A percentile compares a stretch with the other conserved stretches of the same genome.
Conservation (phyloP, 2,113 vertebrate species). For the Glareola pratincola region DNA sequence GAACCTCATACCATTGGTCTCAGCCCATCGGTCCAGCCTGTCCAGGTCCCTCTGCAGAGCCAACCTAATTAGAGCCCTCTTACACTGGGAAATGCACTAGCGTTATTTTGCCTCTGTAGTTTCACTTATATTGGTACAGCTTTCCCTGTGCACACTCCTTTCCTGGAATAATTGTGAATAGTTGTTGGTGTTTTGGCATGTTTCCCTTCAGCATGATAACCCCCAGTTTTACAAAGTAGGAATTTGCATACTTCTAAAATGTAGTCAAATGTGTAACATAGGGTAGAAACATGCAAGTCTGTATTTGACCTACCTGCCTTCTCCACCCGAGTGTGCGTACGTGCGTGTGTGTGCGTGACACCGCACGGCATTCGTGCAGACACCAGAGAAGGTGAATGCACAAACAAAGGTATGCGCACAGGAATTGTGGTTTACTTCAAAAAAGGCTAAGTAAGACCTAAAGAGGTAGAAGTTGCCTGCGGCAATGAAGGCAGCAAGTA, state of each 20-base stretch:
- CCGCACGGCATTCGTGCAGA: background rate
- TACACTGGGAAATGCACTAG: background rate
- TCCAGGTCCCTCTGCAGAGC: too few species aligned
- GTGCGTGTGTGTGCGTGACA: background rate
- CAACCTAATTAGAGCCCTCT: background rate
- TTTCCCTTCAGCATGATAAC: background rate
- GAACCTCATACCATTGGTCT: too few species aligned
- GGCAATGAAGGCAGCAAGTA: background rate
- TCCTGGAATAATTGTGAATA: background rate
- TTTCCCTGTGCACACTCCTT: background rate
- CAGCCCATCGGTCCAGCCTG: too few species aligned
- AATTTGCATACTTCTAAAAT: background rate
- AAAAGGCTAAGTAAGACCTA: background rate
- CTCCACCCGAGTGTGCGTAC: background rate
- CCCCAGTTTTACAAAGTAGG: background rate
- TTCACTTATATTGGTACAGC: background rate
- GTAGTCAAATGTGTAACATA: background rate
- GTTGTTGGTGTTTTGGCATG: background rate
- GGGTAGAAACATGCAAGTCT: background rate
- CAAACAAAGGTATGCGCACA: background rate
- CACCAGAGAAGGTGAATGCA: background rate
- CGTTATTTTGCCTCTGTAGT: background rate
- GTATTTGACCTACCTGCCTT: background rate
- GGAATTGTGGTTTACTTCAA: background rate
- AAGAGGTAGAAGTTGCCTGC: background rate